A percentile compares a stretch with the other conserved stretches of the same genome.
Conservation (phyloP, 2,888 invertebrate genomes). For the Heterodera filipjevi region DNA sequence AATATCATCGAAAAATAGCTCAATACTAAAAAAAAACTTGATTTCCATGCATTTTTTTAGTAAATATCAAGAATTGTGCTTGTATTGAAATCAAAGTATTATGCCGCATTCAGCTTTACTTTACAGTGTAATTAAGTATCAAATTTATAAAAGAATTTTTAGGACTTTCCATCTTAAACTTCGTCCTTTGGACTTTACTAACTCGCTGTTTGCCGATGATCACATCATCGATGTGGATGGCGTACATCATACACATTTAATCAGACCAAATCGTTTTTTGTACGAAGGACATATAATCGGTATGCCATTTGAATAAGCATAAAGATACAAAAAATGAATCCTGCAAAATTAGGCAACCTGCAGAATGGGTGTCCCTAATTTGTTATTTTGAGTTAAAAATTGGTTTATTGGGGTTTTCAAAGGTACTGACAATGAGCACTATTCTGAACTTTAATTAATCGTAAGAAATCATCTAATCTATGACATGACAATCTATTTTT, state of each 20-base stretch:
- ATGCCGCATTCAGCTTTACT: background rate
- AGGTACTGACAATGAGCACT: no score
- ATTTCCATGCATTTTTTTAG: no score
- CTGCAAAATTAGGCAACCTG: no score
- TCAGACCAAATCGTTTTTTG: constrained; percentile 57
- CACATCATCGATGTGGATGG: constrained; percentile 59
- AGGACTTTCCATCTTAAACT: constrained; percentile 58
- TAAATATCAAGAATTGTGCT: background rate
- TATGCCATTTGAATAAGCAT: constrained; percentile 23
- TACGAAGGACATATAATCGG: constrained; percentile 59
- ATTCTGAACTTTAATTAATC: no score
- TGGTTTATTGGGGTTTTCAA: no score
- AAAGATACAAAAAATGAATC: background rate
- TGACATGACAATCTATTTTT: no score
- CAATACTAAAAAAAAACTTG: no score
- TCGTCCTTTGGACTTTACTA: constrained; percentile 50
- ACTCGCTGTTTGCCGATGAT: constrained; percentile 50
- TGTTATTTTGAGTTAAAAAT: no score
- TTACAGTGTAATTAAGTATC: background rate
- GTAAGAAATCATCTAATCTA: no score
- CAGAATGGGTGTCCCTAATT: no score
- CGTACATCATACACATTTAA: constrained; percentile 42
- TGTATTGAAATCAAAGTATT: background rate
- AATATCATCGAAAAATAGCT: no score
- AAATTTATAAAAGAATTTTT: constrained; percentile 21